A percentile compares a stretch with the other conserved stretches of the same genome.
These are phyloP conservation scores for Spatula versicolor DNA, from an alignment of 2,797 vertebrate genomes.

Conservation along the genomic window DNA sequence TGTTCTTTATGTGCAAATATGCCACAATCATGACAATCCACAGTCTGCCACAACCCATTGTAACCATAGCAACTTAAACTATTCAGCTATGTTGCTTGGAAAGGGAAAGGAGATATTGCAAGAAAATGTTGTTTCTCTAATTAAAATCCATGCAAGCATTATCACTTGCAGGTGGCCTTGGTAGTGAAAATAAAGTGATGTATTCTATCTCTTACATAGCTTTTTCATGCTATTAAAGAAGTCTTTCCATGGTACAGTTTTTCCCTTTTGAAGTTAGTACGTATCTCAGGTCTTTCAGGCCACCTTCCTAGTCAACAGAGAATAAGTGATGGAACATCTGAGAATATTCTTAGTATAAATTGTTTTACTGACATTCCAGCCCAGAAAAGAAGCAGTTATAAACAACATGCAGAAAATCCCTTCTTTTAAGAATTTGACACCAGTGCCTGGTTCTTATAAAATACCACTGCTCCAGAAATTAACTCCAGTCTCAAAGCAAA, in stretches of 20 bases:
- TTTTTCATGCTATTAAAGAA: not conserved
- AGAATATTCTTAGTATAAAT: not conserved
- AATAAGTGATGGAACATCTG: conserved; percentile 16
- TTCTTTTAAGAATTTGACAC: conserved; percentile 39
- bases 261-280: not conserved
- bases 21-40: conserved; percentile 56
- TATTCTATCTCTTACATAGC: not conserved
- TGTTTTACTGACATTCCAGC: conserved; percentile 20
- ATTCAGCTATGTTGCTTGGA: conserved; percentile 29
- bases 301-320: not conserved
- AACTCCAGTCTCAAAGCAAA: conserved; percentile 6
- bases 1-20: conserved; percentile 43
- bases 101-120: conserved; percentile 39
- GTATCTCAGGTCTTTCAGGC: not conserved
- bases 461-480: conserved; percentile 23
- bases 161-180: conserved; percentile 48
- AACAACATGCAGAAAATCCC: conserved; percentile 33
- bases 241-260: not conserved
- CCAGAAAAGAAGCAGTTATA: conserved; percentile 41
- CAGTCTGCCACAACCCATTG: conserved; percentile 36
- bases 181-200: not conserved
- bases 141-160: conserved; percentile 46
- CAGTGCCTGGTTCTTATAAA: conserved; percentile 20
- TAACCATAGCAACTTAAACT: conserved; percentile 67
- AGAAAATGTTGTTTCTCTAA: conserved; percentile 62